These are phyloP conservation scores for Oreochromis niloticus DNA, from an alignment of 2,113 vertebrate species.

Conservation along the genomic window DNA sequence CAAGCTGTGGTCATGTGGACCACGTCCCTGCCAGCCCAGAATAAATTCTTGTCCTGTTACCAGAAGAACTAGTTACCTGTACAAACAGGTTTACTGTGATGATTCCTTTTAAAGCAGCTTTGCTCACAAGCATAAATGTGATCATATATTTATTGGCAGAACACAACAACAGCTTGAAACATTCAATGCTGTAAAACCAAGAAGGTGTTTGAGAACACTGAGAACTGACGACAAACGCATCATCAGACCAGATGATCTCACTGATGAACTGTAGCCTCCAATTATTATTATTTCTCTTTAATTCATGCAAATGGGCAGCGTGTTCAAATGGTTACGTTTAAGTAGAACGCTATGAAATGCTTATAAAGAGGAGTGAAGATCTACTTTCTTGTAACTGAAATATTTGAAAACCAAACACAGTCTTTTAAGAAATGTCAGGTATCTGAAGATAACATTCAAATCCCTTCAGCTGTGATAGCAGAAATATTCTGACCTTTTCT, in stretches of 20 bases:
- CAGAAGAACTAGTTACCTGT: neutral
- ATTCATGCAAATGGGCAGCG: neutral
- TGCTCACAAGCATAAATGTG: neutral
- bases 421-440: neutral
- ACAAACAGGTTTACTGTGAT: neutral
- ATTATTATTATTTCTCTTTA: neutral
- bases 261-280: neutral
- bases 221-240: neutral
- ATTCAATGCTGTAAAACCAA: neutral
- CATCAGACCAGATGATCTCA: neutral
- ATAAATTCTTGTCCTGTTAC: neutral
- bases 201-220: fast-evolving
- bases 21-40: neutral
- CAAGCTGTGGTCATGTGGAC: neutral
- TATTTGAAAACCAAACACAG: neutral
- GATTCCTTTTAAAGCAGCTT: neutral
- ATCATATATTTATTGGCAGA: neutral
- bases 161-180: neutral
- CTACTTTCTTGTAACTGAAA: neutral
- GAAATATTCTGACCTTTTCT: neutral
- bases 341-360: neutral
- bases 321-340: neutral
- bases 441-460: neutral
- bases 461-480: neutral
- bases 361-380: neutral